Evolutionary conservation across 2,113 vertebrate genomes (phyloP), one percentile per base, ranked within the genome.

Genomic region (Edolisoma coerulescens): DNA sequence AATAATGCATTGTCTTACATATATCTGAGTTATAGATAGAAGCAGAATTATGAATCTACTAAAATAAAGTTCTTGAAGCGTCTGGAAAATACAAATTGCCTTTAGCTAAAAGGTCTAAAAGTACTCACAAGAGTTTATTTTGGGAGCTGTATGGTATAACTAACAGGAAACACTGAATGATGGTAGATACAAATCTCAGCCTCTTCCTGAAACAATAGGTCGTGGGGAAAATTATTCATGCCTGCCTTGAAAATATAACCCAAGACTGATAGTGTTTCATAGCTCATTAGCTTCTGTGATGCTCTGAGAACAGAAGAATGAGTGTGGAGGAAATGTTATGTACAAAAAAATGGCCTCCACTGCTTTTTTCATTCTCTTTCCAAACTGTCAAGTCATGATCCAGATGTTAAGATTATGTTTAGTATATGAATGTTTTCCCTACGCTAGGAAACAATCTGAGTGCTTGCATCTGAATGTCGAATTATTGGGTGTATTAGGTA

Each of bases 51-150:
- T 78, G 59, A 80, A 85, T 77, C 84, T 60, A 32, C 82, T 80
- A 37, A 82, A 93, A 92, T 67, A 54, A 86, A 86, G 30, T 96
- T 96, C 78, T 81, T 74, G 52, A 88, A 64, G 47, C 75, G 75
- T 87, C 70, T 94, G 64, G 84, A 94, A 91, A 91, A 93, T 85
- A 91, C 53, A 91, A 83, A 93, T 90, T 95, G 63, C 75, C 42
- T 27, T 63, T 39, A 86, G 42, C 79, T 95, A 88, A 90, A 74
- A 96, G 71, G 79, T 67, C 75, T 90, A 49, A 88, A 63, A 77
- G 70, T 80, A 23, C 54, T 88, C 30, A 41, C 30, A 63, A 18
- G 68, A 68, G 64, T 90, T 96, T 97, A 96, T 96, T 96, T 94
- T 90, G 86, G 90, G 92, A 95, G 33, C 68, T 90, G 19, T 11